Evolutionary conservation across 53 echinoderm and acorn worm species (phyloP).

Genomic region (Mesocentrotus franciscanus): DNA sequence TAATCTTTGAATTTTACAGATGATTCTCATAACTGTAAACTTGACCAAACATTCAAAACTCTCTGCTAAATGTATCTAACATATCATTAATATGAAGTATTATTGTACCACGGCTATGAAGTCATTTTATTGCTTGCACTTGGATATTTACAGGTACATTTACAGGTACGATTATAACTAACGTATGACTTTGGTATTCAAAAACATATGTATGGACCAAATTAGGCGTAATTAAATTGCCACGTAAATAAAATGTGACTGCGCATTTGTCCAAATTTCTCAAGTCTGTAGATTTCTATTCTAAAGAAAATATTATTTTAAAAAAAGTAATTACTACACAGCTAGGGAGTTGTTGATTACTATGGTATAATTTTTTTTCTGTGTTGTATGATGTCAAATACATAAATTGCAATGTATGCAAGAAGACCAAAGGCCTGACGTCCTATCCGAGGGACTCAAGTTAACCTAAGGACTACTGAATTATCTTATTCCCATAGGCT

Average conservation of each 20-base stretch:
- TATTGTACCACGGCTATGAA: not conserved
- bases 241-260: not conserved
- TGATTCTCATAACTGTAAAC: not conserved
- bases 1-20: not conserved
- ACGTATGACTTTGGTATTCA: conserved; percentile 6
- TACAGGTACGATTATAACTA: not conserved
- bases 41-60: not conserved
- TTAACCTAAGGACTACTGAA: too few species aligned
- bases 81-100: not conserved
- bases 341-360: too few species aligned
- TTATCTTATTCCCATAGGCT: too few species aligned
- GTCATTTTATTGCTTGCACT: not conserved
- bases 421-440: not conserved
- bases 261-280: not conserved
- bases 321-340: too few species aligned
- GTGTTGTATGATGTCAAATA: too few species aligned
- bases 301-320: too few species aligned
- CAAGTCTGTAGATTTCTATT: too few species aligned
- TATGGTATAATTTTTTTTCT: too few species aligned
- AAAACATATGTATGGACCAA: not conserved
- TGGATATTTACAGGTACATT: not conserved
- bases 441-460: not conserved
- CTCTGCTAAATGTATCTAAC: not conserved
- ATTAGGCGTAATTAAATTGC: not conserved
- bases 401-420: too few species aligned